phyloP scores from a whole-genome alignment of 2,113 vertebrate species.

The Xenopus laevis region DNA sequence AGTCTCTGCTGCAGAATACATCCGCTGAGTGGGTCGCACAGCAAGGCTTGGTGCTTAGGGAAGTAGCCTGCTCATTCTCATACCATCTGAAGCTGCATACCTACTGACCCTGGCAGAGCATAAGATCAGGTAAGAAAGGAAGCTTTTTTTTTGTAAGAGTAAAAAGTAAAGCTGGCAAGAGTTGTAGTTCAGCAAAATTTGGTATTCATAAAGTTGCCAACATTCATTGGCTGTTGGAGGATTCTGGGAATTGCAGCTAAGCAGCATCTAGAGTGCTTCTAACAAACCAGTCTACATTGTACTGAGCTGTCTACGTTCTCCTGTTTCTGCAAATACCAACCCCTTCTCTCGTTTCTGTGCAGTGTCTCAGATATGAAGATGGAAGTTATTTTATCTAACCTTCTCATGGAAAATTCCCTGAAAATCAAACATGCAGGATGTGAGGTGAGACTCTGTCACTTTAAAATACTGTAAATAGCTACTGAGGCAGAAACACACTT shows the following conservation, averaged over 20 bases:
- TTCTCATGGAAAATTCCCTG: slow-evolving; percentile 74
- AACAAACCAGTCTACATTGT: no score
- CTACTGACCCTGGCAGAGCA: slow-evolving; percentile 83
- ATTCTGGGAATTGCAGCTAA: no score
- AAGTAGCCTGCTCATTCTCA: slow-evolving; percentile 88
- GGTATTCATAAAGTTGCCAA: no score
- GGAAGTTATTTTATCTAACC: slow-evolving; percentile 72
- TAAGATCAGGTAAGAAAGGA: slow-evolving; percentile 85
- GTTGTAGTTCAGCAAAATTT: no score
- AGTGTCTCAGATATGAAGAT: slow-evolving; percentile 86
- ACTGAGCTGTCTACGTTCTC: no score
- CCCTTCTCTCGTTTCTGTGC: background rate
- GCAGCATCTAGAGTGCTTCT: no score
- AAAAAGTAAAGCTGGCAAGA: no score
- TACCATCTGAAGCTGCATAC: slow-evolving; percentile 85
- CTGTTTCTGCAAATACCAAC: no score
- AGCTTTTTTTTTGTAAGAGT: no score
- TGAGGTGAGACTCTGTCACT: slow-evolving; percentile 77
- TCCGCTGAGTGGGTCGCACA: slow-evolving; percentile 89
- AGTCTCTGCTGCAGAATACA: slow-evolving; percentile 77
- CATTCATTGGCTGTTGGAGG: no score
- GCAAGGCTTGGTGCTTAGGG: slow-evolving; percentile 86
- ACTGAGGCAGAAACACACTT: no score
- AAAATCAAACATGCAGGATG: slow-evolving; percentile 61
- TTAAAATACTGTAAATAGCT: background rate